Conservation (phyloP, 1,140 invertebrate species). For the honey bee (Apis mellifera) region DNA sequence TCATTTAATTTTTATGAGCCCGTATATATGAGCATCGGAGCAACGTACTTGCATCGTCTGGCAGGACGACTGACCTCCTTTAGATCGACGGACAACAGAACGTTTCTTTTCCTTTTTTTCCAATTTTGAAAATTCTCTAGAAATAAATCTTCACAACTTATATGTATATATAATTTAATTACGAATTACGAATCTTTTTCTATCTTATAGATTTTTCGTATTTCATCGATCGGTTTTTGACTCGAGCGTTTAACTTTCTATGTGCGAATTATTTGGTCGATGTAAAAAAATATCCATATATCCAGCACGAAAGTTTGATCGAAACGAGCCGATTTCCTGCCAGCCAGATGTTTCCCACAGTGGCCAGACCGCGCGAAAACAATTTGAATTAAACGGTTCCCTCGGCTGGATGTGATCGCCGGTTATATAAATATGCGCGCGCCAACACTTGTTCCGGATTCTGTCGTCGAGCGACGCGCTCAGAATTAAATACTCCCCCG, state of each 20-base stretch:
- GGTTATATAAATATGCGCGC: slow-evolving; percentile 36
- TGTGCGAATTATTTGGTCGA: no score
- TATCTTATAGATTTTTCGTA: no score
- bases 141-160: no score
- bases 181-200: no score
- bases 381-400: slow-evolving; percentile 42
- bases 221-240: no score
- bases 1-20: slow-evolving; percentile 50
- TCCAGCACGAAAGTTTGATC: neutral
- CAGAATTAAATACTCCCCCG: slow-evolving; percentile 47
- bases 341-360: slow-evolving; percentile 38
- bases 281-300: no score
- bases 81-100: neutral
- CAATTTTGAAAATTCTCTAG: no score
- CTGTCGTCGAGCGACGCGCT: slow-evolving; percentile 4
- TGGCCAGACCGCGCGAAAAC: slow-evolving; percentile 25
- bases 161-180: no score
- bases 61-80: slow-evolving; percentile 31
- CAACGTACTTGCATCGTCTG: slow-evolving; percentile 8
- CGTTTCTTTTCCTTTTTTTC: no score
- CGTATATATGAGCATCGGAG: slow-evolving; percentile 31
- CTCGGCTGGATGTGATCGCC: slow-evolving; percentile 44
- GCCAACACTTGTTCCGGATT: slow-evolving; percentile 57
- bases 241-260: no score
- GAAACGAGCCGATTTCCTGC: neutral